Evolutionary conservation across 2,888 invertebrate genomes (phyloP).

Genomic region (Phragmatobia fuliginosa): DNA sequence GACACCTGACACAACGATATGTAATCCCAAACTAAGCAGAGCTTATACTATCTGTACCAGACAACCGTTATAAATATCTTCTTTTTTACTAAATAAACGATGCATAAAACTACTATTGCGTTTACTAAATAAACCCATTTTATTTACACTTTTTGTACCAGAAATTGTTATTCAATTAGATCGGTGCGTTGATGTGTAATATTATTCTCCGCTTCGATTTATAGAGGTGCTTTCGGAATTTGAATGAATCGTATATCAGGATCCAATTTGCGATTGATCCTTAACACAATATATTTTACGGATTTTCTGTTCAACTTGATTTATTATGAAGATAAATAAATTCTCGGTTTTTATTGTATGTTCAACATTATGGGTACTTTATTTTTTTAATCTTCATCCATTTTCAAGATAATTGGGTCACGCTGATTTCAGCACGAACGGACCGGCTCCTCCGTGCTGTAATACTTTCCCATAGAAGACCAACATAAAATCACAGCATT

Average conservation of each 20-base stretch:
- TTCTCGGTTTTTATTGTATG: not conserved
- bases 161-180: not conserved
- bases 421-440: too few relatives aligned
- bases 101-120: not conserved
- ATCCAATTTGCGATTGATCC: not conserved
- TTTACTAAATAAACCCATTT: not conserved
- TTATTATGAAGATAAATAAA: not conserved
- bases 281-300: not conserved
- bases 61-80: too few relatives aligned
- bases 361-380: not conserved
- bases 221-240: not conserved
- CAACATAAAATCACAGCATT: too few relatives aligned
- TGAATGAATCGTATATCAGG: not conserved
- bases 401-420: too few relatives aligned
- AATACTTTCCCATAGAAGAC: too few relatives aligned
- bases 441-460: too few relatives aligned
- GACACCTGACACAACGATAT: too few relatives aligned
- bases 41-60: too few relatives aligned
- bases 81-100: not conserved
- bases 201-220: not conserved
- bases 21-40: too few relatives aligned
- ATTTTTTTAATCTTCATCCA: too few relatives aligned
- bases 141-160: slow-evolving; percentile 1
- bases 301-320: not conserved
- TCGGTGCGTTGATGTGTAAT: not conserved